Evolutionary conservation across 2,797 vertebrate genomes (phyloP), one percentile per base, ranked within the genome.

Genomic region (Microhierax caerulescens): DNA sequence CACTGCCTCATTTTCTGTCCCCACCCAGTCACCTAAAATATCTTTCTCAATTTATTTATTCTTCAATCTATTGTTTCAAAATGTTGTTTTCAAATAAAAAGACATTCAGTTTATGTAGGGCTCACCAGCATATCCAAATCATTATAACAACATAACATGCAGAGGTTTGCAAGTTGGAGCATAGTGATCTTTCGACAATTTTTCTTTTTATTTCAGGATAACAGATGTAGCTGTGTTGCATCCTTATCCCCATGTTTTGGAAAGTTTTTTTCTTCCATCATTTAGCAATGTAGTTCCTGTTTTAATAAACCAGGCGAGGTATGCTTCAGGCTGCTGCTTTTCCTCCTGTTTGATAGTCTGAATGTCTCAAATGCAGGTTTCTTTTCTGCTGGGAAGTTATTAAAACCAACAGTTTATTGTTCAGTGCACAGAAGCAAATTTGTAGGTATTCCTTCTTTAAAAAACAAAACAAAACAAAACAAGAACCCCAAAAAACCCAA

Each of bases 81-180:
- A 88, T 73, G 12, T 22, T 36, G 93, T 41, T 43, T 82, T 87
- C 0, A 7, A 60, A 88, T 63, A 87, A 89, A 87, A 93, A 82
- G 39, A 25, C 9, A 85, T 78, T 50, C 32, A 30, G 37, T 92
- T 97, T 97, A 98, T 45, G 97, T 98, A 78, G 95, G 97, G 61
- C 75, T 97, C 74, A 95, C 48, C 54, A 97, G 88, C 47, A 85
- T 85, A 28, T 95, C 93, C 21, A 48, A 92, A 56, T 85, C 93
- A 60, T 91, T 96, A 69, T 88, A 64, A 87, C 63, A 89, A 75
- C 67, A 25, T n/a, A 90, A 81, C 50, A 64, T 18, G 32, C n/a
- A 90, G 41, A 96, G 50, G 7, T 81, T 83, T 85, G 22, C 21
- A 74, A 57, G 48, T 2, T 75, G 89, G 41, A 93, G 39, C 97